Base-by-base conservation (phyloP, 64 coral and sea anemone genomes). In the Montipora cactus region DNA sequence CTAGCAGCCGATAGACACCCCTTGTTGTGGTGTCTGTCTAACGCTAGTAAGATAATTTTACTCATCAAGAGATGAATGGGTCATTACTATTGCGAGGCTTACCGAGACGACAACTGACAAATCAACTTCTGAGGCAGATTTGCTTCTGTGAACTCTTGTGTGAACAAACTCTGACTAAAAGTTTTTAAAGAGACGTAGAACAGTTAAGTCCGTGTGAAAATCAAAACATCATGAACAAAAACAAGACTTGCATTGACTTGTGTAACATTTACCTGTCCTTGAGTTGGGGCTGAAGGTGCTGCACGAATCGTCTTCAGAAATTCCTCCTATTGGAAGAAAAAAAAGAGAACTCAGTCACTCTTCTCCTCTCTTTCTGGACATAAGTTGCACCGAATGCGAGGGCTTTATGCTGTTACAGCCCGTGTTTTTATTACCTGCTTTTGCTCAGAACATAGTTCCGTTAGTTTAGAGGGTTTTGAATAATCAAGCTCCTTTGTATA, bases 231-330 rank as follows among this genome's bases (percentile, higher is more conserved):
- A 83, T 0, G 5, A 16, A 45, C 13, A 46, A 10, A 20, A 22
- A 86, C 16, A 67, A 68, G 9, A 6, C 2, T 18, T n/a, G 3
- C 0, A 76, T 13, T 5, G 28, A 25, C 25, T 74, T 70, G 22
- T 15, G 3, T 71, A 10, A 49, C 55, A 49, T 25, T 71, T 50
- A 71, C 66, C 3, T 49, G 82, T 3, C 12, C 10, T 49, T 86
- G 59, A 86, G 44, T 86, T 72, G 82, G 19, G 15, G 61, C n/a
- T 2, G 82, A 71, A n/a, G 82, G 82, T 50, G 66, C 66, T 22
- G 82, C 82, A 10, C 82, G 62, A 70, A 86, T 86, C 82, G 25
- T 86, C 44, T 68, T 86, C 18, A 86, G 22, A 49, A 86, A 86
- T 14, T 72, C 44, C 46, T 71, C 82, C 82, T 86, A 14, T 71